Percentiles rank a stretch among this genome's conserved stretches.
These are phyloP conservation scores for Dysdera silvatica DNA, from an alignment of 1,140 invertebrate genomes.

Conservation along the genomic window DNA sequence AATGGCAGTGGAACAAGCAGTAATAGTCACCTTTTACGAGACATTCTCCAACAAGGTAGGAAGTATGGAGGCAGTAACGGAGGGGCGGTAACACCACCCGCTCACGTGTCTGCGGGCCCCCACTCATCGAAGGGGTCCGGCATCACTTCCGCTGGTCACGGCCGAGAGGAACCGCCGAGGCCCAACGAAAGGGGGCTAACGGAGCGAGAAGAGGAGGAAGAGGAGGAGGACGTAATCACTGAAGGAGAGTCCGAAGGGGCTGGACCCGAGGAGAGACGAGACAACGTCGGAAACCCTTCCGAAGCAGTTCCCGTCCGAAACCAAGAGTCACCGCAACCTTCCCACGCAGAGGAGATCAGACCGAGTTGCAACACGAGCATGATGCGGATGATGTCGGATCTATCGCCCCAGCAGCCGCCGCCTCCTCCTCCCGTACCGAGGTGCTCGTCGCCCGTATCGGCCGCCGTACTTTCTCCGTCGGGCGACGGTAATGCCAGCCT, in stretches of 20 bases:
- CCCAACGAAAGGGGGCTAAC: constrained; percentile 5
- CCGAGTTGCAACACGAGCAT: constrained; percentile 11
- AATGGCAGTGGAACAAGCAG: constrained; percentile 28
- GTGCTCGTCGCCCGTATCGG: background rate
- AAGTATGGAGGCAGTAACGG: constrained; percentile 7
- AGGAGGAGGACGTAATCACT: constrained; percentile 40
- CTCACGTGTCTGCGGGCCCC: too few species aligned
- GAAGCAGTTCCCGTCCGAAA: constrained; percentile 1
- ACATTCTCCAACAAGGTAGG: constrained; percentile 45
- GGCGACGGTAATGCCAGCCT: background rate
- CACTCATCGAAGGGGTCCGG: constrained; percentile 15
- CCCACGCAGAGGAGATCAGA: constrained; percentile 4
- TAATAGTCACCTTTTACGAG: constrained; percentile 44
- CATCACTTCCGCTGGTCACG: constrained; percentile 10
- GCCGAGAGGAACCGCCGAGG: background rate
- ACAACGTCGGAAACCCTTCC: background rate
- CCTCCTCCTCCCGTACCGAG: background rate
- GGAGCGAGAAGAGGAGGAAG: constrained; percentile 43
- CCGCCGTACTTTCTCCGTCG: background rate
- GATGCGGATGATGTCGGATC: background rate
- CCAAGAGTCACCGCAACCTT: background rate
- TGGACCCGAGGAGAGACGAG: background rate
- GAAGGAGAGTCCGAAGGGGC: background rate
- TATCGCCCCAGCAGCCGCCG: background rate
- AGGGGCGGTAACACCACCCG: background rate